Evolutionary conservation across 2,888 invertebrate species (phyloP), one percentile per base, ranked within the genome.

Genomic region (Ferdinandea cuprea): DNA sequence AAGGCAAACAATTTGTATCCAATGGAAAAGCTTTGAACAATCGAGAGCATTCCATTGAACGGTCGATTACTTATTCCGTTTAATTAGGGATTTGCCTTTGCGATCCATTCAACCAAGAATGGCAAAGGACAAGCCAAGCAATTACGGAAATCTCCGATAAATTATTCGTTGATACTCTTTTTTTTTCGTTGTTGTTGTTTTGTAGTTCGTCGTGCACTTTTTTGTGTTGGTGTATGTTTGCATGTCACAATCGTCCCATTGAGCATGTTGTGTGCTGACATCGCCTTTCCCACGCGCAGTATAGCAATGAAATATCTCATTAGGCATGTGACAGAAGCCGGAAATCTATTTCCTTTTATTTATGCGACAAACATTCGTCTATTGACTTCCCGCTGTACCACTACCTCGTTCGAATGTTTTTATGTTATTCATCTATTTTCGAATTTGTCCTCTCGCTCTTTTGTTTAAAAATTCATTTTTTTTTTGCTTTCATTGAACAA

Each of bases 331-430:
- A 32, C 72, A 52, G 46, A 46, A 73, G 35, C 58, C 72, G 59
- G 72, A 79, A 61, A 79, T 73, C 66, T 65, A 66, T 73, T 66
- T 72, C 59, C 52, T 54, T 72, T 59, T 73, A 66, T 66, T 59
- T 73, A 73, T 59, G 21, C 40, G 25, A 48, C 15, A 66, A 54
- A 73, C 61, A 61, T 68, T 66, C 72, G 44, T 54, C 25, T 61
- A 58, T 68, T 71, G 54, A 63, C 61, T 63, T 63, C 40, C 21
- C 42, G 40, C 28, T 71, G 40, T 21, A 8, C 40, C 56, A 69
- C 25, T 5, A 25, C 37, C 6, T 9, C n/a, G 3, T 37, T 37
- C 5, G 37, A 1, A 7, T 37, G 2, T 25, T 32, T 5, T 4
- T 32, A 8, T 32, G 9, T 37, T 68, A 54, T 48, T 52, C 21